These are phyloP conservation scores for Podarcis lilfordi DNA, from an alignment of 2,797 vertebrate genomes.

Conservation along the genomic window DNA sequence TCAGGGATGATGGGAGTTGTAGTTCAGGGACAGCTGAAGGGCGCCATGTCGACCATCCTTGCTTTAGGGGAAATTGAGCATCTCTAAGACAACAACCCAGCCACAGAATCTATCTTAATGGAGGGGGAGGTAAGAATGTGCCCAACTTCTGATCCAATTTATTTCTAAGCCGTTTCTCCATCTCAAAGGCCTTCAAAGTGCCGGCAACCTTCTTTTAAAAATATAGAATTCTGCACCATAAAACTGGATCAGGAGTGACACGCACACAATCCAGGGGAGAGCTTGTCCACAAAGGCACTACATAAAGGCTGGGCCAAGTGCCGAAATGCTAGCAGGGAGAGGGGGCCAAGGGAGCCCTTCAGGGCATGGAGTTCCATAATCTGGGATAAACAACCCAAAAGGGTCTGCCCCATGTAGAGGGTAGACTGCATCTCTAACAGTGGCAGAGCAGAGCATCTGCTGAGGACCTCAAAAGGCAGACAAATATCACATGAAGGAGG, in stretches of 20 bases:
- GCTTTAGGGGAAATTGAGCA: too few relatives aligned
- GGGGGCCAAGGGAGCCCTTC: too few relatives aligned
- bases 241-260: background rate
- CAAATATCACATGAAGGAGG: background rate
- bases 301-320: background rate
- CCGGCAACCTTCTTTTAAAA: background rate
- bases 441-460: background rate
- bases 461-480: background rate
- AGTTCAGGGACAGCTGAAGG: background rate
- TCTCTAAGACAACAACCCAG: background rate
- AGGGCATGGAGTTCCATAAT: background rate
- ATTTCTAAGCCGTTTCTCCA: too few relatives aligned
- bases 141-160: background rate
- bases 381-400: background rate
- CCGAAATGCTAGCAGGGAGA: background rate
- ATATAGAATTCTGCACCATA: too few relatives aligned
- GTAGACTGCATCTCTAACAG: background rate
- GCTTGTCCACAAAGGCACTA: background rate
- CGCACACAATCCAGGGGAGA: background rate
- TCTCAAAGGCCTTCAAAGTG: background rate
- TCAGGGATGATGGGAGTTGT: too few relatives aligned
- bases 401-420: background rate
- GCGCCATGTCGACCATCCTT: background rate
- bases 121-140: background rate
- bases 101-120: background rate